phyloP scores from a whole-genome alignment of 92 coral and sea anemone species.

The Phenganax subtilis region DNA sequence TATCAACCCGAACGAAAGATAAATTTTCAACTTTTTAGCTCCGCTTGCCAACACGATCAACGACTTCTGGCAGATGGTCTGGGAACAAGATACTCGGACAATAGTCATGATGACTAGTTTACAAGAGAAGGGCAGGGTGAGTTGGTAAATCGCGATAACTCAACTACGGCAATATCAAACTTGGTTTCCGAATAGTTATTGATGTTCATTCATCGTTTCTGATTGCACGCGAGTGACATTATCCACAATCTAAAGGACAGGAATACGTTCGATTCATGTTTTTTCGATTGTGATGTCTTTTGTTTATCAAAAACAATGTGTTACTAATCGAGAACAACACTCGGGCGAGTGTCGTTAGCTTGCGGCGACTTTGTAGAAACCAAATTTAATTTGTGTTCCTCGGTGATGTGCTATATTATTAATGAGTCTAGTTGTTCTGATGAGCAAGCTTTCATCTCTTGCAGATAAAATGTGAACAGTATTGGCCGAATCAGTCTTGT shows the following conservation, averaged over 20 bases:
- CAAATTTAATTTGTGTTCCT: too few species aligned
- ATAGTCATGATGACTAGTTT: constrained; percentile 89
- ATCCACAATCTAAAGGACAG: background rate
- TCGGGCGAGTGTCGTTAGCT: too few species aligned
- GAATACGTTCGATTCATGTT: background rate
- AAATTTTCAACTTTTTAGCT: constrained; percentile 45
- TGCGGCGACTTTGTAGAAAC: too few species aligned
- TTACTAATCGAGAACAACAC: too few species aligned
- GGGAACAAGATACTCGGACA: constrained; percentile 87
- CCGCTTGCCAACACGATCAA: constrained; percentile 75
- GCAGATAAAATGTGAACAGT: constrained; percentile 84
- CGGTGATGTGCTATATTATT: too few species aligned
- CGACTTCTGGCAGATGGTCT: constrained; percentile 98
- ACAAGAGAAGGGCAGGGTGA: constrained; percentile 88
- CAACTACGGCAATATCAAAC: too few species aligned
- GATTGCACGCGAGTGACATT: too few species aligned
- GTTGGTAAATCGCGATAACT: constrained; percentile 1
- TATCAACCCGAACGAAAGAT: background rate
- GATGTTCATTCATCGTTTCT: too few species aligned
- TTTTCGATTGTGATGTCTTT: background rate
- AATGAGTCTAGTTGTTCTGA: background rate
- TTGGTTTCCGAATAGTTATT: too few species aligned
- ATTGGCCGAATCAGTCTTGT: constrained; percentile 79
- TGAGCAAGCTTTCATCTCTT: background rate
- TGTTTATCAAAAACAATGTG: background rate